Evolutionary conservation across 2,113 vertebrate genomes (phyloP), one percentile per base, ranked within the genome.

Genomic region (Oreotrochilus melanogaster): DNA sequence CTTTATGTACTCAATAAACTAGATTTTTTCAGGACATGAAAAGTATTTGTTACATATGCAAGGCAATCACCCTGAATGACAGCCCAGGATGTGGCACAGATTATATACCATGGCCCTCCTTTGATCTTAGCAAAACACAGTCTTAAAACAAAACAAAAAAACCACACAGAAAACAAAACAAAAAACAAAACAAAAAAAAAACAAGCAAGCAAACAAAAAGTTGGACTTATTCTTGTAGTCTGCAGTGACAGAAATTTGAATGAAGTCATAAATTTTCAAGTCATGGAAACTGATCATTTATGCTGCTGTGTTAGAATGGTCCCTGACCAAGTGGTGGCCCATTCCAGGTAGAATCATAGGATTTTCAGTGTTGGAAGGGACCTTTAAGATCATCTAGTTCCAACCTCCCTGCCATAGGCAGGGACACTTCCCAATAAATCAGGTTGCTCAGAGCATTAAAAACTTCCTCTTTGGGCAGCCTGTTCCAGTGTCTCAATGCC

Each of bases 171-270:
- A n/a, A 4, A 6, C 7, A 28, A 83, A 24, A 4, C 27, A 60
- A 57, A 35, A 42, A 6, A 6, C 3, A 47, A 48, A 30, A 30
- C 33, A n/a, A 4, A 6, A n/a, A 58, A 50, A 60, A 57, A 35
- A 42, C 27, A 17, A 19, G 0, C 14, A 62, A 73, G 3, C 0
- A 76, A 78, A 6, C 2, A 42, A 56, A 61, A 53, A 3, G 0
- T 48, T 57, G 5, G 30, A 53, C 14, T 67, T 58, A 31, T 37
- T 84, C 9, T 88, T 74, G 74, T 48, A 64, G 18, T 3, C 11
- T 31, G 5, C 60, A 81, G 9, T 4, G 69, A 39, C 31, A 58
- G 28, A 80, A 88, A 91, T 53, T 4, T 3, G 14, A 75, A 60
- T 30, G 2, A 89, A 50, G 10, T 54, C 10, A n/a, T 22, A 60